Conservation (phyloP, 2,797 vertebrate species). For the Characodon lateralis region DNA sequence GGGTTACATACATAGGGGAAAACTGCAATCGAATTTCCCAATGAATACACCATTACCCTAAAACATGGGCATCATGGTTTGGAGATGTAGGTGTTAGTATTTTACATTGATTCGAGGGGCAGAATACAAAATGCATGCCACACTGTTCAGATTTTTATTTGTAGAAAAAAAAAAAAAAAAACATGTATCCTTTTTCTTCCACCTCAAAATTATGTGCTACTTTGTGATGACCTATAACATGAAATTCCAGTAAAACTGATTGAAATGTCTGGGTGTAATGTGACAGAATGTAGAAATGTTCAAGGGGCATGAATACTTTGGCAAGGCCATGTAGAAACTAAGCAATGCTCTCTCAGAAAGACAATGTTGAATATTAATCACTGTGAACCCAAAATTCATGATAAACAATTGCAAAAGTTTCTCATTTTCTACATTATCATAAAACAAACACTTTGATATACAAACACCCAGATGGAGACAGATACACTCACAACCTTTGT, state of each 20-base stretch:
- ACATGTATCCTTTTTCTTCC: neutral
- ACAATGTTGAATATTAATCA: neutral
- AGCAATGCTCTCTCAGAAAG: neutral
- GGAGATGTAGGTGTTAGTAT: no score
- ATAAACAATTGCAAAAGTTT: neutral
- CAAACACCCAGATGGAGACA: conserved; percentile 5
- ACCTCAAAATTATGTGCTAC: neutral
- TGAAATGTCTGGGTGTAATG: neutral
- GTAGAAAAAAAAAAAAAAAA: neutral
- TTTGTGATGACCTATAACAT: neutral
- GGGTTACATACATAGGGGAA: no score
- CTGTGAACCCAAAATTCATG: neutral
- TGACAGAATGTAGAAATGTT: neutral
- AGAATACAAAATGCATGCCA: neutral
- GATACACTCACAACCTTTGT: neutral
- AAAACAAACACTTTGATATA: neutral
- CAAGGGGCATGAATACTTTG: neutral
- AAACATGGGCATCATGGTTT: no score
- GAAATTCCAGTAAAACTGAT: neutral
- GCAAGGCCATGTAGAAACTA: neutral
- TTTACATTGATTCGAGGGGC: neutral
- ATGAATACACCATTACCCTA: no score
- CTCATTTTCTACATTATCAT: neutral
- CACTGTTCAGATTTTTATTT: neutral
- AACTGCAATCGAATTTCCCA: no score